A percentile compares a stretch with the other conserved stretches of the same genome.
phyloP scores from a whole-genome alignment of 2,113 vertebrate species.

The Neopipo cinnamomea region DNA sequence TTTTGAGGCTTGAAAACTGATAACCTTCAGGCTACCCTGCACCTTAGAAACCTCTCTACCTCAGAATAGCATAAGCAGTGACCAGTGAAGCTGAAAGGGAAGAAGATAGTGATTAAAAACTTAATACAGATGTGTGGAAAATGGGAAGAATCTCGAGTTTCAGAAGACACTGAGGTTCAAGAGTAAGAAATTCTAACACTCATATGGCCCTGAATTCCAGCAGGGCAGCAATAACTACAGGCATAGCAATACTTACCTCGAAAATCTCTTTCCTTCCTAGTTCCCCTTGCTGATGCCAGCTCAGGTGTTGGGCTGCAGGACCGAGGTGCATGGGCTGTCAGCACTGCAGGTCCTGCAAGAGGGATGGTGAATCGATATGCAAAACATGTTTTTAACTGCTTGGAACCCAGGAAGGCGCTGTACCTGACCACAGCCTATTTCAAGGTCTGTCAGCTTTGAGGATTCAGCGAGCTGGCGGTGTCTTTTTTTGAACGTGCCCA shows the following conservation, averaged over 20 bases:
- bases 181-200: not conserved
- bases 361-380: not conserved
- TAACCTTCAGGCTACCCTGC: not conserved
- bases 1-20: slow-evolving; percentile 3
- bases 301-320: not conserved
- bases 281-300: not conserved
- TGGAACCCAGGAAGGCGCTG: not conserved
- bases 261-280: not conserved
- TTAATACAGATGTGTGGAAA: not conserved
- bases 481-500: slow-evolving; percentile 10
- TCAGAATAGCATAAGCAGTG: not conserved
- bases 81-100: not conserved
- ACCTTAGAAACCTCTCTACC: not conserved
- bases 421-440: slow-evolving; percentile 61
- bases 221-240: not conserved
- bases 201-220: not conserved
- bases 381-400: slow-evolving; percentile 47
- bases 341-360: rapidly evolving
- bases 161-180: not conserved
- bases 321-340: not conserved
- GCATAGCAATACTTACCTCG: not conserved
- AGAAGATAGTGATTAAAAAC: slow-evolving; percentile 16
- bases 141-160: not conserved
- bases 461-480: not conserved
- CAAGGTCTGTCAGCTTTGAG: slow-evolving; percentile 62